Evolutionary conservation across 2,888 invertebrate species (phyloP).

Genomic region (Drosophila neutralis): DNA sequence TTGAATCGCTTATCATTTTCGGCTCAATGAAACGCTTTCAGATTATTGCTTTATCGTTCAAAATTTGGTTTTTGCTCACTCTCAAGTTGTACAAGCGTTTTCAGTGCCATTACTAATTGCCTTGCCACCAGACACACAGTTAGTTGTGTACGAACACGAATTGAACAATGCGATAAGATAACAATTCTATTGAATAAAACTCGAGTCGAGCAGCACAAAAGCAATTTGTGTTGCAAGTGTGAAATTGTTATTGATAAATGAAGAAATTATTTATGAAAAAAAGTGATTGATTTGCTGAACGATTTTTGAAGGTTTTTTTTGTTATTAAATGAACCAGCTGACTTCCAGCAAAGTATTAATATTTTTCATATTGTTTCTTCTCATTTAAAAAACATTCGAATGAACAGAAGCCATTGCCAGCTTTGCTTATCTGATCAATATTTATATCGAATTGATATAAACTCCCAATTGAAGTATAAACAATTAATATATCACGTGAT

Average conservation of each 20-base stretch:
- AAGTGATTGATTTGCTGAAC: not conserved
- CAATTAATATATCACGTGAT: not conserved
- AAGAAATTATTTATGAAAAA: not conserved
- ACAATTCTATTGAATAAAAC: conserved; percentile 12
- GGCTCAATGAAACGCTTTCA: not conserved
- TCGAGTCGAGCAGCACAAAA: not conserved
- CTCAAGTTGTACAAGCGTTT: not conserved
- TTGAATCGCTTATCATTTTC: not conserved
- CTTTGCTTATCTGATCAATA: not conserved
- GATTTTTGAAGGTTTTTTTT: not conserved
- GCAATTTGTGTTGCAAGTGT: not conserved
- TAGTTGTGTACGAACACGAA: not conserved
- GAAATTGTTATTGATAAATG: not conserved
- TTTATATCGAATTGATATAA: not conserved
- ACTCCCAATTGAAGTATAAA: too few relatives aligned
- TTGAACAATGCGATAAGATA: conserved; percentile 28
- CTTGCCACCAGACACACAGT: not conserved
- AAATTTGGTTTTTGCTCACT: not conserved
- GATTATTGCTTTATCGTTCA: conserved; percentile 5
- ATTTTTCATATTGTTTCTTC: not conserved
- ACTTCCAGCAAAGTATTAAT: not conserved
- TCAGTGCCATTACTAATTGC: conserved; percentile 6
- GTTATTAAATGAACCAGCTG: not conserved
- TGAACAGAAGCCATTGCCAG: not conserved
- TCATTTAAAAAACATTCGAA: not conserved